A percentile compares a stretch with the other conserved stretches of the same genome.
phyloP scores from a whole-genome alignment of 2,888 invertebrate species.

The Anoncus sp. region DNA sequence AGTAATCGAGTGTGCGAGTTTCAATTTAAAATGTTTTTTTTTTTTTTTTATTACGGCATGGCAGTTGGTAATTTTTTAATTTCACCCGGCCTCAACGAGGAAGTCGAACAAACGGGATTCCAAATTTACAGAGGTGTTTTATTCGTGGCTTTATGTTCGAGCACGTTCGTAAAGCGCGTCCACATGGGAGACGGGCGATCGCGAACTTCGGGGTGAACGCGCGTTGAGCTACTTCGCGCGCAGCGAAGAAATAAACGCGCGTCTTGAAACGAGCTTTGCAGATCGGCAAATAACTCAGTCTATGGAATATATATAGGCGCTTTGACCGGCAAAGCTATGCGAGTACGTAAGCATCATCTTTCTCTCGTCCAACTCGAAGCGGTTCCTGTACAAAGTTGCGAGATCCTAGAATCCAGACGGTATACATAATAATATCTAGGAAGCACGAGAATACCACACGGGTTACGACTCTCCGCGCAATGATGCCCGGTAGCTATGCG shows the following conservation, averaged over 20 bases:
- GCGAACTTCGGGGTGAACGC: background rate
- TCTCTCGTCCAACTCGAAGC: conserved; percentile 18
- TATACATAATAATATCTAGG: conserved; percentile 73
- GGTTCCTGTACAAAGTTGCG: background rate
- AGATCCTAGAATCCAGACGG: conserved; percentile 68
- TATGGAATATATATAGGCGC: background rate
- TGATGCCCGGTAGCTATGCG: conserved; percentile 39
- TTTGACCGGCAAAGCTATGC: conserved; percentile 6
- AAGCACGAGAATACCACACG: conserved; percentile 57
- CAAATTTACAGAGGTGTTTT: conserved; percentile 2
- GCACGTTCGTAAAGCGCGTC: background rate
- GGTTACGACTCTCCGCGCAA: conserved; percentile 69
- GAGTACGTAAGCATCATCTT: conserved; percentile 25
- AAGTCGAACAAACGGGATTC: background rate
- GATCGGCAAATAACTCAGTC: conserved; percentile 10
- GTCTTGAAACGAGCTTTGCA: conserved; percentile 4
- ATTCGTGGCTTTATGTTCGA: background rate
- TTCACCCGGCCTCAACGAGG: background rate
- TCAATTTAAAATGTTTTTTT: background rate
- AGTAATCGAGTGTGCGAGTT: background rate
- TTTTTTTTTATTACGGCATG: background rate
- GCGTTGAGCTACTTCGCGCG: conserved; percentile 2
- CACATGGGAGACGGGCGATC: background rate
- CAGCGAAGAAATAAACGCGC: background rate
- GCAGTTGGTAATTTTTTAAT: background rate